Evolutionary conservation across 2,113 vertebrate genomes (phyloP).

Genomic region (Pelmatolapia mariae): DNA sequence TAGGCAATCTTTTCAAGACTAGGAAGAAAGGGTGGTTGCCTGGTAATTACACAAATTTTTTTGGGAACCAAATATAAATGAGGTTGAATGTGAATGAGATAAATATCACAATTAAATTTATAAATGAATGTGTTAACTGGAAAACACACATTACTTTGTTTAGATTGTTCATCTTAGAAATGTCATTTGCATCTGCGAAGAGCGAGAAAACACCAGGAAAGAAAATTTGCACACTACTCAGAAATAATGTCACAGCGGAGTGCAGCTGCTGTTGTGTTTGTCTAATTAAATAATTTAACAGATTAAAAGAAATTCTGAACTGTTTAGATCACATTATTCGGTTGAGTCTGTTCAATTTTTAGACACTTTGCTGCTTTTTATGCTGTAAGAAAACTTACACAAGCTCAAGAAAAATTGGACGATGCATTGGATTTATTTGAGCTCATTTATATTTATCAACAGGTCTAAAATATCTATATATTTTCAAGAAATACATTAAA

Average conservation of each 20-base stretch:
- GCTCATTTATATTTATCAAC: not conserved
- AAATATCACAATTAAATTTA: not conserved
- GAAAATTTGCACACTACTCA: not conserved
- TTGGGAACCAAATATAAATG: not conserved
- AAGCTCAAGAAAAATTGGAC: not conserved
- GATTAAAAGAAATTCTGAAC: not conserved
- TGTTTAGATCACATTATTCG: not conserved
- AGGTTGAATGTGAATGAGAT: not conserved
- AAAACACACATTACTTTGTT: not conserved
- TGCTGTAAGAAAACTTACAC: not conserved
- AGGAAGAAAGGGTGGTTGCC: not conserved
- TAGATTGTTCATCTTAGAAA: not conserved
- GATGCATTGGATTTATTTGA: not conserved
- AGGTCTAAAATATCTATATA: not conserved
- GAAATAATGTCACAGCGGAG: not conserved
- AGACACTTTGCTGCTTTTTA: not conserved
- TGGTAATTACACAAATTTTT: not conserved
- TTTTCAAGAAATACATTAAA: accelerated
- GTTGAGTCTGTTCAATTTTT: not conserved
- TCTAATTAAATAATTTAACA: not conserved
- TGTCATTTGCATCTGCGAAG: not conserved
- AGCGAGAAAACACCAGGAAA: not conserved
- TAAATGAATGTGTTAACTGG: not conserved
- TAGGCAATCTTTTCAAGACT: not conserved
- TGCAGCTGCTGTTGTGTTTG: not conserved